These are phyloP conservation scores for Chaetophractus vellerosus DNA, from an alignment of 2,797 vertebrate species.

Conservation along the genomic window DNA sequence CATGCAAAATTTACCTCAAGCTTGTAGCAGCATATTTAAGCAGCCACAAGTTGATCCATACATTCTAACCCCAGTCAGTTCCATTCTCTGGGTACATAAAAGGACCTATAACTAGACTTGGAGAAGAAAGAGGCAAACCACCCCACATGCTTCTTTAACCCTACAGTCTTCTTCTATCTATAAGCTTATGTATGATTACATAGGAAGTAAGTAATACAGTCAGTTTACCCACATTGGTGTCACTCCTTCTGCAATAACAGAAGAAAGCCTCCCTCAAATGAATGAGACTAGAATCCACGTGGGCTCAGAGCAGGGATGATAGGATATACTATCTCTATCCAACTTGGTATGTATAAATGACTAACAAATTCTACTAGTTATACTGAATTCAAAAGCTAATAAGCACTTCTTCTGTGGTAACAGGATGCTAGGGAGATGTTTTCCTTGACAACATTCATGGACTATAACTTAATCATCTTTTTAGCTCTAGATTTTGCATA, in stretches of 20 bases:
- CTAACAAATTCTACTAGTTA: background rate
- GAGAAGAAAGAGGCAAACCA: constrained; percentile 48
- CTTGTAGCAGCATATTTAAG: background rate
- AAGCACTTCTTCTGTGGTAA: background rate
- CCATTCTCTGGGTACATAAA: background rate
- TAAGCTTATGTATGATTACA: background rate
- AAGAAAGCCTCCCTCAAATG: background rate
- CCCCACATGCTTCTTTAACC: background rate
- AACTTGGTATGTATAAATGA: background rate
- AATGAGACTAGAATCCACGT: background rate
- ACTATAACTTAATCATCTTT: background rate
- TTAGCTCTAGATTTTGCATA: background rate
- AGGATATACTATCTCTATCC: background rate
- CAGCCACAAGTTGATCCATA: background rate
- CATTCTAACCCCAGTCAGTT: constrained; percentile 31
- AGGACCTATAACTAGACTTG: background rate
- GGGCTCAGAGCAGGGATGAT: background rate
- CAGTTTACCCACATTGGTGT: background rate
- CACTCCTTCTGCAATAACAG: background rate
- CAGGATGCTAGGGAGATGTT: background rate
- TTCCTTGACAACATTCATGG: background rate
- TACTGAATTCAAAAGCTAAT: background rate
- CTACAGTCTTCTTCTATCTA: background rate
- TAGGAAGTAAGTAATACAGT: background rate
- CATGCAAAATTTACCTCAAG: constrained; percentile 20